Percentiles rank a stretch among this genome's conserved stretches.
These are phyloP conservation scores for Spheniscus humboldti DNA, from an alignment of 2,797 vertebrate genomes.

Conservation along the genomic window DNA sequence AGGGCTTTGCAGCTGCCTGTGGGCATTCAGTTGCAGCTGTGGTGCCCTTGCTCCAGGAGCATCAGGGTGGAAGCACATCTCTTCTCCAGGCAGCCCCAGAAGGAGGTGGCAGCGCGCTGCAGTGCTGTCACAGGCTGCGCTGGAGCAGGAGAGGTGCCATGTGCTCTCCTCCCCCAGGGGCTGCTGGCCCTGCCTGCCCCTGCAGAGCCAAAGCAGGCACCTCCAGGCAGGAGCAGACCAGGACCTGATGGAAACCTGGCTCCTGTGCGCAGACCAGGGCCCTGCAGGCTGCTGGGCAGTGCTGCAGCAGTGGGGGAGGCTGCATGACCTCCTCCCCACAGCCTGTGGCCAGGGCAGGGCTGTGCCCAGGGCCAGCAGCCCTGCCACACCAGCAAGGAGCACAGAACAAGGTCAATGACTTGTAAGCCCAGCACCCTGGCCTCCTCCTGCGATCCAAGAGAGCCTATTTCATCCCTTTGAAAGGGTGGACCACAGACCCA, in stretches of 20 bases:
- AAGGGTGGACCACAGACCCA: background rate
- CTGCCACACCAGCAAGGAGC: rapidly evolving
- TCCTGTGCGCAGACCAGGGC: no score
- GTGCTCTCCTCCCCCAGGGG: background rate
- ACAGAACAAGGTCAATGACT: background rate
- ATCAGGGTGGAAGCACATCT: background rate
- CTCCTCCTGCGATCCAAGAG: background rate
- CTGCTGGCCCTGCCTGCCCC: background rate
- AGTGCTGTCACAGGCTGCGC: background rate
- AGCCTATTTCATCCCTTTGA: background rate
- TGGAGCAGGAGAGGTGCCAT: background rate
- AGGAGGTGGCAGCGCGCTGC: background rate
- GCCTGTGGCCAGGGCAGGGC: no score
- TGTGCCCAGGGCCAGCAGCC: background rate
- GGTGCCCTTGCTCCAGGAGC: background rate
- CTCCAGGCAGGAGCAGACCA: background rate
- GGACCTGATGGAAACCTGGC: background rate
- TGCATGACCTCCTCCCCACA: background rate
- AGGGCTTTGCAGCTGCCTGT: background rate
- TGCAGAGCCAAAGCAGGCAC: background rate
- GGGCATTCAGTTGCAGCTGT: rapidly evolving
- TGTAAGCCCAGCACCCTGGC: background rate
- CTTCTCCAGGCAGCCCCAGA: background rate
- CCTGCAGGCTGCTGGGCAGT: background rate
- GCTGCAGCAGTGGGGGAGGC: background rate